These are phyloP conservation scores for Embiotoca jacksoni DNA, from an alignment of 2,113 vertebrate genomes.

Conservation along the genomic window DNA sequence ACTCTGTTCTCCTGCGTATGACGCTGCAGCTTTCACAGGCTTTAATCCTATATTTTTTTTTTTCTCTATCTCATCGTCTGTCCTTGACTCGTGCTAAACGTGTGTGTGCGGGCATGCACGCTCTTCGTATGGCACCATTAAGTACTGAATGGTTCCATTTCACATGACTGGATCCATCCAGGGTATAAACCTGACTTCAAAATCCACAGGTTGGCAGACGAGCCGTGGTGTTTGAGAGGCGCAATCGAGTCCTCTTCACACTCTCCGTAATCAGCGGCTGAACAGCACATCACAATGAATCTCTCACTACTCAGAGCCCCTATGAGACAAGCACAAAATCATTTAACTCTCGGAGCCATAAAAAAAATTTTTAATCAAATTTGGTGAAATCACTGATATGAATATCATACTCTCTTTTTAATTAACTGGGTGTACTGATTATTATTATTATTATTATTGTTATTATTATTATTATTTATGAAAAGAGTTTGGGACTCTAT, in stretches of 20 bases:
- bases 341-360: background rate
- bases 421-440: no score
- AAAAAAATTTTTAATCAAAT: background rate
- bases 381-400: background rate
- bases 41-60: slow-evolving; percentile 49
- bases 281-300: background rate
- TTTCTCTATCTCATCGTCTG: slow-evolving; percentile 2
- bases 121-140: background rate
- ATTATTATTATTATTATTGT: no score
- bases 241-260: slow-evolving; percentile 19
- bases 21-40: slow-evolving; percentile 44
- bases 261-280: slow-evolving; percentile 39
- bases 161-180: background rate
- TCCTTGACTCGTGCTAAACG: background rate
- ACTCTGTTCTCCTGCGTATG: background rate
- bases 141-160: background rate
- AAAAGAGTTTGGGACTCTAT: background rate
- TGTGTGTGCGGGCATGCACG: background rate
- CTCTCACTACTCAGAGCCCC: background rate
- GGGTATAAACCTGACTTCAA: slow-evolving; percentile 8
- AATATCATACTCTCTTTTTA: no score
- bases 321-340: background rate
- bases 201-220: slow-evolving; percentile 23
- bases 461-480: background rate
- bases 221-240: slow-evolving; percentile 30